Evolutionary conservation across 2,113 vertebrate genomes (phyloP).

Genomic region (Archocentrus centrarchus): DNA sequence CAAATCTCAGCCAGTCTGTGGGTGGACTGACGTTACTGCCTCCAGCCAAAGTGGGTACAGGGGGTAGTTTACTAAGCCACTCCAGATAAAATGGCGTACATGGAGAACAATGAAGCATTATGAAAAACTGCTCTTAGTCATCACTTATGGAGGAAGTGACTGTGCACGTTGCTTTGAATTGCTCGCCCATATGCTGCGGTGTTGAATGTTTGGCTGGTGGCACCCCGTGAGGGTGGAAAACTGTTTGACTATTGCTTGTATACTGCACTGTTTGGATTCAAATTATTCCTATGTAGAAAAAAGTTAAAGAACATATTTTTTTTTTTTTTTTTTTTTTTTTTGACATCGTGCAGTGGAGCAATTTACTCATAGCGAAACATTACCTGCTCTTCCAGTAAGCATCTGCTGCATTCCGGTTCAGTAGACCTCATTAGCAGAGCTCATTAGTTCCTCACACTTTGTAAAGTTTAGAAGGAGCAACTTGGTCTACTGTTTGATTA

Average conservation of each 20-base stretch:
- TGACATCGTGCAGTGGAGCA: background rate
- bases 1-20: background rate
- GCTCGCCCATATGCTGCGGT: conserved; percentile 19
- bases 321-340: too few relatives aligned
- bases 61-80: conserved; percentile 3
- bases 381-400: conserved; percentile 32
- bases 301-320: background rate
- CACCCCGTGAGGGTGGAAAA: conserved; percentile 17
- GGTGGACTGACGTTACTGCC: background rate
- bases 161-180: conserved; percentile 12
- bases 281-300: background rate
- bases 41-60: background rate
- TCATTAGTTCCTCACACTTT: conserved; percentile 51
- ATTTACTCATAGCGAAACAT: conserved; percentile 5
- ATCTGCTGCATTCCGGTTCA: background rate
- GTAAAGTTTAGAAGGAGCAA: conserved; percentile 27
- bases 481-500: conserved; percentile 27
- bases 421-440: conserved; percentile 44
- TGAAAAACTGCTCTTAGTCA: conserved; percentile 52
- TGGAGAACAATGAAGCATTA: conserved; percentile 15
- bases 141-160: conserved; percentile 53
- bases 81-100: conserved; percentile 31
- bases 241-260: background rate
- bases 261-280: background rate
- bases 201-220: conserved; percentile 11